A percentile compares a stretch with the other conserved stretches of the same genome.
These are phyloP conservation scores for Tachypleus tridentatus DNA, from an alignment of 1,140 invertebrate genomes.

Conservation along the genomic window DNA sequence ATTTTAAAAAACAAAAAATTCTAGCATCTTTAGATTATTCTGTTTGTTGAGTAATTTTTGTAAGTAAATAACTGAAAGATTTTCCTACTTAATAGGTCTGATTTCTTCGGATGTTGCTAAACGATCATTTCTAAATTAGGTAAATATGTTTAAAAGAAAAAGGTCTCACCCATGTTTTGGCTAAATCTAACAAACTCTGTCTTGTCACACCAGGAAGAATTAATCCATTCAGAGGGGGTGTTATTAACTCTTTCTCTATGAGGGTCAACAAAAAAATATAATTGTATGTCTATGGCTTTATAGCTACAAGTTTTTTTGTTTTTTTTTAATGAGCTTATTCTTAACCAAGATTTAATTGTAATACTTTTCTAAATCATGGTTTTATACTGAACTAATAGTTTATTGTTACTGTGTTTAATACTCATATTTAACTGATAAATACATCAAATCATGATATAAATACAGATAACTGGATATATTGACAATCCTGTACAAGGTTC, in stretches of 20 bases:
- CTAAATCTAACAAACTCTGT: slow-evolving; percentile 69
- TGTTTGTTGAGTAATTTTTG: background rate
- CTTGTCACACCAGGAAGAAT: slow-evolving; percentile 90
- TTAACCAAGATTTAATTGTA: no score
- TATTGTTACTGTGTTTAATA: no score
- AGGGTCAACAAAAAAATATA: slow-evolving; percentile 13
- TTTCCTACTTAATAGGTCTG: background rate
- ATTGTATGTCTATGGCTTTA: background rate
- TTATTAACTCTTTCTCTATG: slow-evolving; percentile 41
- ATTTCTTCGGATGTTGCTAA: background rate
- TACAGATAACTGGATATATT: no score
- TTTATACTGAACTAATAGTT: no score
- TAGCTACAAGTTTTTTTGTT: background rate
- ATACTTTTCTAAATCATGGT: no score
- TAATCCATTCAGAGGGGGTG: slow-evolving; percentile 39
- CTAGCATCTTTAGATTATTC: background rate
- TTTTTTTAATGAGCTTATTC: no score
- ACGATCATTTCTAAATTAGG: background rate
- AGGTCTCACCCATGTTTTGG: slow-evolving; percentile 53
- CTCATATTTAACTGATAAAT: no score
- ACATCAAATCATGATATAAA: no score
- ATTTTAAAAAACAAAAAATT: background rate
- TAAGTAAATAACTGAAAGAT: background rate
- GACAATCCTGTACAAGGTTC: background rate
- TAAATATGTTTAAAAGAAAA: background rate